phyloP scores from a whole-genome alignment of 1,140 invertebrate genomes.

The Sipha flava region DNA sequence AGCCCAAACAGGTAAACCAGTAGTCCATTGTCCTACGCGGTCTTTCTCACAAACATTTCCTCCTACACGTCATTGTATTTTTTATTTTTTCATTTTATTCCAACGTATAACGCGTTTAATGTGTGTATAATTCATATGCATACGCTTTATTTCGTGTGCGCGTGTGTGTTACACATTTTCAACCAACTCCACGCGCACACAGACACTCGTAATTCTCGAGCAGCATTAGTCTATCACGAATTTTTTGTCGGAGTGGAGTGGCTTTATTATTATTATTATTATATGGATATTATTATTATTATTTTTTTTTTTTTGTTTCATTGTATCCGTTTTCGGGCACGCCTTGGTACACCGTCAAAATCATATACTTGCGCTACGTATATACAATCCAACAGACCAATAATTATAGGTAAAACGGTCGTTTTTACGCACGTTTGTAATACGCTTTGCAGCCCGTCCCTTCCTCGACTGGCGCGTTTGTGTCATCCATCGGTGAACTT shows the following conservation, averaged over 20 bases:
- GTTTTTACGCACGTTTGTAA: neutral
- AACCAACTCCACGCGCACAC: no score
- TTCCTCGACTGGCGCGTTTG: neutral
- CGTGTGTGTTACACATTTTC: neutral
- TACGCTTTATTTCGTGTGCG: neutral
- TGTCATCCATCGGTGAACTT: constrained; percentile 11
- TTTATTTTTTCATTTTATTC: no score
- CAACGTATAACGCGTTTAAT: no score
- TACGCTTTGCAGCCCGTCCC: constrained; percentile 1
- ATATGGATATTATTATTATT: neutral
- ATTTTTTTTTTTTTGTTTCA: neutral
- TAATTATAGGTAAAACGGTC: neutral
- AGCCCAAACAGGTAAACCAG: neutral
- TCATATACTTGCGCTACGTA: neutral
- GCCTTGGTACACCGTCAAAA: neutral
- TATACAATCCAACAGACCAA: neutral
- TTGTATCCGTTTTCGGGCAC: constrained; percentile 26
- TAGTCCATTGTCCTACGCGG: neutral
- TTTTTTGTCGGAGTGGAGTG: neutral
- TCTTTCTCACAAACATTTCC: neutral
- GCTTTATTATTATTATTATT: neutral
- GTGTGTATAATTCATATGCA: no score
- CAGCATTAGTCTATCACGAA: neutral
- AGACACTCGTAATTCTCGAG: neutral
- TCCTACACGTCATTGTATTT: neutral